Percentiles rank a stretch among this genome's conserved stretches.
phyloP scores from a whole-genome alignment of 2,797 vertebrate genomes.

The Hirundo rustica region DNA sequence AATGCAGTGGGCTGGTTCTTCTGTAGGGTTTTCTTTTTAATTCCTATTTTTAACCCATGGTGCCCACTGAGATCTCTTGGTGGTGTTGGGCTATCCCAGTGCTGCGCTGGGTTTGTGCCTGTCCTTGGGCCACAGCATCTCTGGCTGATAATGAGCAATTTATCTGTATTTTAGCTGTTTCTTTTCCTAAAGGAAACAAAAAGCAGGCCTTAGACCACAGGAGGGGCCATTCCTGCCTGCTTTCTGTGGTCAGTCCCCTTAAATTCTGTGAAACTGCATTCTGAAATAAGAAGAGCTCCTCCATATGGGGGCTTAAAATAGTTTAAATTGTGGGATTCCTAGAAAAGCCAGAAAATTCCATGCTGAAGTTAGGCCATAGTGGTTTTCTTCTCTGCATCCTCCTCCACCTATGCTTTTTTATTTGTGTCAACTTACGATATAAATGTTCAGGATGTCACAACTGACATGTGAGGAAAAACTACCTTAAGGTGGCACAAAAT shows the following conservation, averaged over 20 bases:
- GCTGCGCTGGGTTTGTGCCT: background rate
- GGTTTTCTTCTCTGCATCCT: background rate
- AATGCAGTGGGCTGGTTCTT: background rate
- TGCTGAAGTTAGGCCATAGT: background rate
- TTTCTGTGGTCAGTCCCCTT: background rate
- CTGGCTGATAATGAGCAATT: background rate
- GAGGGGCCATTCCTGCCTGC: background rate
- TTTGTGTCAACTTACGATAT: background rate
- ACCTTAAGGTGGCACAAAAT: background rate
- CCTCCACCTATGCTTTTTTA: background rate
- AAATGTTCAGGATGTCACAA: background rate
- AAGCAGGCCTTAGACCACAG: background rate
- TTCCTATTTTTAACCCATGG: background rate
- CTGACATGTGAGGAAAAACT: background rate
- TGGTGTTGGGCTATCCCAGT: background rate
- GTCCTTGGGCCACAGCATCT: background rate
- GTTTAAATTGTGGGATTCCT: constrained; percentile 19
- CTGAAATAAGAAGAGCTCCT: background rate
- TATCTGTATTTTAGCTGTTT: background rate
- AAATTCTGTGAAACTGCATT: background rate
- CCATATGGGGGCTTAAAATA: constrained; percentile 22
- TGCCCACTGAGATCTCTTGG: background rate
- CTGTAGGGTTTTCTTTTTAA: background rate
- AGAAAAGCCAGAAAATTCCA: constrained; percentile 38
- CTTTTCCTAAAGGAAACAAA: background rate